Percentiles rank a stretch among this genome's conserved stretches.
Evolutionary conservation across 2,113 vertebrate genomes (phyloP).

Genomic region (Phyllostomus hastatus): DNA sequence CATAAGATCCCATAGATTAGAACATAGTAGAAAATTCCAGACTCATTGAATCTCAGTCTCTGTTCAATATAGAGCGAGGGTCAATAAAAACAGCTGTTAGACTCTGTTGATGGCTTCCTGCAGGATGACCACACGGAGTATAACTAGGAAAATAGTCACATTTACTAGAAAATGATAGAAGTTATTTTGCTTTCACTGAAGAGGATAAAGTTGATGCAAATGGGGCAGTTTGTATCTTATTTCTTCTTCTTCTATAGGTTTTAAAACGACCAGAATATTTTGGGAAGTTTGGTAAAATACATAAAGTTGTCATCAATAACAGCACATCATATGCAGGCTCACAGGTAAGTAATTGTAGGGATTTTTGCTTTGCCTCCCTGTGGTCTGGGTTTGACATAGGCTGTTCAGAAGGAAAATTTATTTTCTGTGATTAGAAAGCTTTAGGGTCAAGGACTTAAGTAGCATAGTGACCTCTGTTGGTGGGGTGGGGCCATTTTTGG

Average conservation of each 20-base stretch:
- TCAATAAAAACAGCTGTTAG: constrained; percentile 16
- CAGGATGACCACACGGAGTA: not conserved
- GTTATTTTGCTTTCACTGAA: constrained; percentile 47
- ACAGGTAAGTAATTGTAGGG: constrained; percentile 87
- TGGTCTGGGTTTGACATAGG: constrained; percentile 31
- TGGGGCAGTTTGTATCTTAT: constrained; percentile 54
- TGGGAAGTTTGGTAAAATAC: constrained; percentile 99
- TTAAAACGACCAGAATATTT: constrained; percentile 99
- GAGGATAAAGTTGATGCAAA: constrained; percentile 50
- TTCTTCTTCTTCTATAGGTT: constrained; percentile 85
- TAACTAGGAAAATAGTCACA: not conserved
- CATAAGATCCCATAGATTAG: not conserved
- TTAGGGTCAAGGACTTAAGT: not conserved
- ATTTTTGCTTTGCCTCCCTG: constrained; percentile 9
- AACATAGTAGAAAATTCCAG: not conserved
- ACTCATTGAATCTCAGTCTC: not conserved
- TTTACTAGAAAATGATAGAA: constrained; percentile 23
- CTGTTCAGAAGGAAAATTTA: constrained; percentile 41
- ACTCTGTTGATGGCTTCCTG: not conserved
- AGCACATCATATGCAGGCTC: constrained; percentile 99
- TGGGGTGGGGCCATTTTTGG: constrained; percentile 4
- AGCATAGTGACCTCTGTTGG: constrained; percentile 41
- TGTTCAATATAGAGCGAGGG: not conserved
- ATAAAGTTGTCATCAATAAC: constrained; percentile 99
- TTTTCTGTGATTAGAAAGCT: constrained; percentile 38